Evolutionary conservation across 2,113 vertebrate genomes (phyloP).

Genomic region (Solea senegalensis): DNA sequence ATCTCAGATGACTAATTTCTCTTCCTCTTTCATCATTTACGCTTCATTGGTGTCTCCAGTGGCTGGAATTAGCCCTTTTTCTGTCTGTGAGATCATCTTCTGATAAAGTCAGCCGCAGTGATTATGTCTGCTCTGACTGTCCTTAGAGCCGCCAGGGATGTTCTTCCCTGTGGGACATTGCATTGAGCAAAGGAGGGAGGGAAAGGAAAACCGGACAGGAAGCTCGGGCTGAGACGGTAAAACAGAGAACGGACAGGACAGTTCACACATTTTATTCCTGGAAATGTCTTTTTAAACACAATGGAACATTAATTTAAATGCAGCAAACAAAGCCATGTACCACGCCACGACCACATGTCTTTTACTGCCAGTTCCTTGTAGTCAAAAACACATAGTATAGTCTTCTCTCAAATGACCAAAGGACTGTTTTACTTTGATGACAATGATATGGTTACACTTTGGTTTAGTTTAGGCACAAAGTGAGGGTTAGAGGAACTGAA

Average conservation of each 20-base stretch:
- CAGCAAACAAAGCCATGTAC: too few species aligned
- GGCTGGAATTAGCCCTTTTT: constrained; percentile 13
- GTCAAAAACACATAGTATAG: too few species aligned
- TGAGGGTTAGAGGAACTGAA: neutral
- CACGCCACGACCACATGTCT: too few species aligned
- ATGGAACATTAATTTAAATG: too few species aligned
- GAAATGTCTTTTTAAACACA: too few species aligned
- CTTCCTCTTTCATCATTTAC: neutral
- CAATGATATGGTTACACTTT: neutral
- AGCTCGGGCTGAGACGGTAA: constrained; percentile 11
- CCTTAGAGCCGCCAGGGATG: constrained; percentile 22
- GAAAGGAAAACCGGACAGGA: neutral
- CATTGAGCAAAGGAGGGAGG: neutral
- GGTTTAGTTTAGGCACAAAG: neutral
- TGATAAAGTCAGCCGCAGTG: constrained; percentile 13
- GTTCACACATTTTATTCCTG: constrained; percentile 10
- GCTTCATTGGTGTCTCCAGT: neutral
- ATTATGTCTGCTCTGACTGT: constrained; percentile 39
- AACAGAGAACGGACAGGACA: constrained; percentile 32
- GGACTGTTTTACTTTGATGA: neutral
- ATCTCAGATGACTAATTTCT: constrained; percentile 17
- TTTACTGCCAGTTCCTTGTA: too few species aligned
- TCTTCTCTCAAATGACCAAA: too few species aligned
- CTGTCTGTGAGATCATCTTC: constrained; percentile 21
- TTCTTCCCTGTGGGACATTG: constrained; percentile 29